Percentiles rank a stretch among this genome's conserved stretches.
These are phyloP conservation scores for Dryobotodes eremita DNA, from an alignment of 2,888 invertebrate genomes.

Conservation along the genomic window DNA sequence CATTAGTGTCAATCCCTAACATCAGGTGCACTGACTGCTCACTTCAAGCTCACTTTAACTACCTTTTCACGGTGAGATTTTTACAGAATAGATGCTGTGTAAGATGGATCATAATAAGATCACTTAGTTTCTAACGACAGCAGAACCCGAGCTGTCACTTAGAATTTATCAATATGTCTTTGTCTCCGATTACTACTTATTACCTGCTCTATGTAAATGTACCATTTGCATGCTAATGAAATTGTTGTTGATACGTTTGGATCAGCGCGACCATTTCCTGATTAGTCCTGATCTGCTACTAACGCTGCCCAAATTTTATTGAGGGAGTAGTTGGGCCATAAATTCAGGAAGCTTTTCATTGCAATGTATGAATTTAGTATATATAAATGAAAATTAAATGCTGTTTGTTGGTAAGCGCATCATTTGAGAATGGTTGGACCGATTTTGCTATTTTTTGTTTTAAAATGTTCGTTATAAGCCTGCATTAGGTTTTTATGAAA, in stretches of 20 bases:
- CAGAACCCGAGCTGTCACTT: conserved; percentile 10
- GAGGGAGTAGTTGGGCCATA: background rate
- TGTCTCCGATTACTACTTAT: conserved; percentile 37
- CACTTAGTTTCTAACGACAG: conserved; percentile 10
- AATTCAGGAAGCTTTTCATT: background rate
- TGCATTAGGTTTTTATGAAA: background rate
- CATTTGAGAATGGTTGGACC: too few relatives aligned
- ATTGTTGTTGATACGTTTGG: conserved; percentile 43
- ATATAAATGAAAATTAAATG: too few relatives aligned
- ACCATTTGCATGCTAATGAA: conserved; percentile 50
- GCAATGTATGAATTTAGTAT: too few relatives aligned
- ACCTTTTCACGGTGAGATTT: background rate
- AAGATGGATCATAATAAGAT: too few relatives aligned
- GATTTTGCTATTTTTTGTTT: background rate
- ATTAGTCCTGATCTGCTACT: conserved; percentile 18
- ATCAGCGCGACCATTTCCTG: conserved; percentile 26
- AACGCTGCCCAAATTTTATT: background rate
- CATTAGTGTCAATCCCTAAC: background rate
- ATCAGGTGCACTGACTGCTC: background rate
- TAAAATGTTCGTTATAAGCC: background rate
- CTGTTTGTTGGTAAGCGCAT: background rate
- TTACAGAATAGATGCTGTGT: background rate
- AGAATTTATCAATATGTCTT: conserved; percentile 26
- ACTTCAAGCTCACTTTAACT: background rate
- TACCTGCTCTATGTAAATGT: conserved; percentile 47